Base-by-base conservation (phyloP, 1,140 invertebrate genomes). In the Anthonomus grandis region DNA sequence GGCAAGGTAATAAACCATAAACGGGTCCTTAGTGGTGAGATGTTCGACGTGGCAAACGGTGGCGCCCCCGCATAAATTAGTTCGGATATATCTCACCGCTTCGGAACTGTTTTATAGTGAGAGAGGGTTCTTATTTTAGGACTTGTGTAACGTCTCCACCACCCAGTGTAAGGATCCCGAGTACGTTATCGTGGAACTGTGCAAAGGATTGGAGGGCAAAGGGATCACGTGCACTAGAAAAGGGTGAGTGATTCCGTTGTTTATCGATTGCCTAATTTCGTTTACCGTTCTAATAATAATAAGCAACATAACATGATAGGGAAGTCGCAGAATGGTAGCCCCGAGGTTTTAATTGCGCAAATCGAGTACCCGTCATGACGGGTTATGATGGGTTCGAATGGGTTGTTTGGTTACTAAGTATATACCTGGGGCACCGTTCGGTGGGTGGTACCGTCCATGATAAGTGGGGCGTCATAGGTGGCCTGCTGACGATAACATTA, bases 101-200 rank as follows among this genome's bases (percentile, higher is more conserved):
- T n/a, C n/a, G n/a, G n/a, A n/a, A n/a, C n/a, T n/a, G n/a, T n/a
- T n/a, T n/a, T n/a, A n/a, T n/a, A n/a, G n/a, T n/a, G n/a, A n/a
- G n/a, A n/a, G n/a, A n/a, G n/a, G n/a, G n/a, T n/a, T n/a, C 45
- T 21, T 57, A 37, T 58, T 58, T 59, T 67, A 89, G 86, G 81
- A 83, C 53, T 71, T 88, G 31, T 85, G 83, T 63, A 90, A 90
- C 70, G 82, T 91, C 18, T 89, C 86, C 4, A 83, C 83, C 8
- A 88, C 86, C 5, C 80, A 79, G 27, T 83, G 80, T 49, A 78
- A 75, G 12, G 82, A 82, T 73, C 81, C 87, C 1, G 85, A 87
- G 62, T 74, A 80, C 55, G 83, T 89, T 10, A 71, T 89, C 18
- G 74, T 73, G 1, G 79, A 83, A 66, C 69, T 90, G 27, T 79